Conservation (phyloP, 1,140 invertebrate genomes). For the Wiebesia pumilae region DNA sequence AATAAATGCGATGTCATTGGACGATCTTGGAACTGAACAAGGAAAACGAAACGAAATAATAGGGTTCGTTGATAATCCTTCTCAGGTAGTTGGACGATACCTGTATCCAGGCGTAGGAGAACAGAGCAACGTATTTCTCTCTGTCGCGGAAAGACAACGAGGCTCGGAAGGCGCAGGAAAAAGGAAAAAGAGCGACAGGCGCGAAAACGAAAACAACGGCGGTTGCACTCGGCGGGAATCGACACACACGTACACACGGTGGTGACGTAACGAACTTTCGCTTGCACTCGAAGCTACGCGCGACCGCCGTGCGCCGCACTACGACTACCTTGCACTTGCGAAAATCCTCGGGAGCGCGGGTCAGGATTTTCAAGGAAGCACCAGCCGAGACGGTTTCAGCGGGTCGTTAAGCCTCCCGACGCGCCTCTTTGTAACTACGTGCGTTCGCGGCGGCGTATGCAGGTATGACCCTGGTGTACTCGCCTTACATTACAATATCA, state of each 20-base stretch:
- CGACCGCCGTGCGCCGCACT: slow-evolving; percentile 2
- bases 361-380: slow-evolving; percentile 47
- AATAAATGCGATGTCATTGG: too few species aligned
- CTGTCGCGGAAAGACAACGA: background rate
- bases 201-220: background rate
- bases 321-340: slow-evolving; percentile 69
- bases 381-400: background rate
- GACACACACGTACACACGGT: background rate
- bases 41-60: too few species aligned
- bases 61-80: background rate
- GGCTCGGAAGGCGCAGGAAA: background rate
- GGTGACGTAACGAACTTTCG: slow-evolving; percentile 69
- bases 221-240: background rate
- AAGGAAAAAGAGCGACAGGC: background rate
- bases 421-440: background rate
- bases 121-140: background rate
- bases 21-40: too few species aligned
- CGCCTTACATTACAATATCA: slow-evolving; percentile 15
- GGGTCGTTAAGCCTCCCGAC: background rate
- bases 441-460: too few species aligned
- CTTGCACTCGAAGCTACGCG: slow-evolving; percentile 17
- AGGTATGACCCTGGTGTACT: background rate
- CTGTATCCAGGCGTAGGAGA: background rate
- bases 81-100: background rate
- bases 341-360: slow-evolving; percentile 51